These are phyloP conservation scores for Siphamia tubifer DNA, from an alignment of 2,113 vertebrate genomes.

Conservation along the genomic window DNA sequence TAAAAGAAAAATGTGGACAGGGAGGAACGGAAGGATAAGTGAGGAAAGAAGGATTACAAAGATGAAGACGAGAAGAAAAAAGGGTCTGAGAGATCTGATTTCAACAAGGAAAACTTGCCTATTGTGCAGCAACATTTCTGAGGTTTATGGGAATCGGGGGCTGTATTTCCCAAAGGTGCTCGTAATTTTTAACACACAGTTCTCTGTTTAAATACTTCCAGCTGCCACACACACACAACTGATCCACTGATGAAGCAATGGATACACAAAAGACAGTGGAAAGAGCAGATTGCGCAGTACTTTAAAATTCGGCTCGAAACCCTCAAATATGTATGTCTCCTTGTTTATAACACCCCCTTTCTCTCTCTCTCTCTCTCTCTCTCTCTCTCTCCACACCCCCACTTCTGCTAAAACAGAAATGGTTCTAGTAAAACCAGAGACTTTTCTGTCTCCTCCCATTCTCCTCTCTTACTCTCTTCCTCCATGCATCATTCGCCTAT, in stretches of 20 bases:
- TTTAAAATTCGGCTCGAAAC: neutral
- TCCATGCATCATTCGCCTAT: conserved; percentile 31
- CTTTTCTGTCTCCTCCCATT: conserved; percentile 52
- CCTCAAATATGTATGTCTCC: neutral
- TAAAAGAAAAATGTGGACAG: conserved; percentile 11
- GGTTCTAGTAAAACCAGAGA: conserved; percentile 10
- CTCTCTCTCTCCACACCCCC: conserved; percentile 29
- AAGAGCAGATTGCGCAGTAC: conserved; percentile 23
- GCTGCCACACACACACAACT: conserved; percentile 48
- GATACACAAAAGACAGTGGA: conserved; percentile 17
- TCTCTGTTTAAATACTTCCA: conserved; percentile 69
- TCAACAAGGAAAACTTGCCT: conserved; percentile 69
- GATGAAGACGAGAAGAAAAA: neutral
- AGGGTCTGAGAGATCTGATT: conserved; percentile 34
- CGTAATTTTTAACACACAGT: conserved; percentile 63
- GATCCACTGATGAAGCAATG: conserved; percentile 42
- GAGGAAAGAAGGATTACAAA: neutral
- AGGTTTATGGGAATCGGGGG: conserved; percentile 71
- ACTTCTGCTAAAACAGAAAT: conserved; percentile 28
- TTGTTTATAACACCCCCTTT: neutral
- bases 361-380: conserved; percentile 28
- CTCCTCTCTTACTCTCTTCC: conserved; percentile 10
- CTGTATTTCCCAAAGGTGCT: conserved; percentile 65
- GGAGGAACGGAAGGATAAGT: neutral
- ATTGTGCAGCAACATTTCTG: conserved; percentile 67